phyloP scores from a whole-genome alignment of 1,140 invertebrate species.

The Cyphomyrmex costatus region DNA sequence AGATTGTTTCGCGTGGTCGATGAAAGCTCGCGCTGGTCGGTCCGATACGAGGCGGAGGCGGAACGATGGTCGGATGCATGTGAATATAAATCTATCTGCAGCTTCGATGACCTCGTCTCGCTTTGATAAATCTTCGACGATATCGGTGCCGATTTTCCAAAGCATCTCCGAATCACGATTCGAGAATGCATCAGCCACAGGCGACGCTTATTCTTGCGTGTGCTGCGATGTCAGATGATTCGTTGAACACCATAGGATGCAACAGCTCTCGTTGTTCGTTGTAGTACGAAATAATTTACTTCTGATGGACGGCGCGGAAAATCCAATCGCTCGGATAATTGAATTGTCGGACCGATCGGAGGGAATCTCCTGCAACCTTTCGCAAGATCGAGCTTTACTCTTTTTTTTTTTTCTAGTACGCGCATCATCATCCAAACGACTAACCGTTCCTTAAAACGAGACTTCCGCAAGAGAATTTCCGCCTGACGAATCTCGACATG shows the following conservation, averaged over 20 bases:
- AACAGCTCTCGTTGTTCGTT: constrained; percentile 4
- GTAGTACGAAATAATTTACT: constrained; percentile 66
- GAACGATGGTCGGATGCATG: constrained; percentile 11
- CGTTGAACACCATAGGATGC: neutral
- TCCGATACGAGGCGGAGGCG: constrained; percentile 20
- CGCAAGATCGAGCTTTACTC: constrained; percentile 30
- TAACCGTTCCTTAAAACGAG: constrained; percentile 23
- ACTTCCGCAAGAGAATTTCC: constrained; percentile 19
- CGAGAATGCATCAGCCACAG: neutral
- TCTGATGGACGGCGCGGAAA: constrained; percentile 63
- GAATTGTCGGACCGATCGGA: constrained; percentile 62
- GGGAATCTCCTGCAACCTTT: constrained; percentile 32
- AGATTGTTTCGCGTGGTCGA: constrained; percentile 46
- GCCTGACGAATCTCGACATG: neutral
- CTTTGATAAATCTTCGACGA: constrained; percentile 16
- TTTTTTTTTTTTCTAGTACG: neutral
- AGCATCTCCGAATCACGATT: neutral
- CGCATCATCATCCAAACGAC: constrained; percentile 2
- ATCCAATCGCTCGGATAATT: constrained; percentile 70
- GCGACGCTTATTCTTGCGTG: neutral
- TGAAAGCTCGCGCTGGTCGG: constrained; percentile 10
- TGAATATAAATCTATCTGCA: constrained; percentile 22
- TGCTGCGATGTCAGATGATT: neutral
- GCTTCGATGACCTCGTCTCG: constrained; percentile 1
- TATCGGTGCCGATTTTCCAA: neutral